phyloP scores from a whole-genome alignment of 2,888 invertebrate genomes.

The Drosophila acutilabella region DNA sequence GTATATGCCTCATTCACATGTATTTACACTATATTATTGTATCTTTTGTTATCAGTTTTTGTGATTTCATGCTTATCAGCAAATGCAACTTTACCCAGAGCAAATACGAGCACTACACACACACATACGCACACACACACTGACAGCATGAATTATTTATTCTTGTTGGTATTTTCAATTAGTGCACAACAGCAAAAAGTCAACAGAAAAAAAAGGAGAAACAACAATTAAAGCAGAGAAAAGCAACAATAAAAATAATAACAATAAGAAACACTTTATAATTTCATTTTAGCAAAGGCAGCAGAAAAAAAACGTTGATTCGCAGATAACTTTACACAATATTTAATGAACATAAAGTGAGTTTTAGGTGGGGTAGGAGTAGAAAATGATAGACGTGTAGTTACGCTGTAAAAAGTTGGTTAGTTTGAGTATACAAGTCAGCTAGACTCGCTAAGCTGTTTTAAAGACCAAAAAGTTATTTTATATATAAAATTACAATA shows the following conservation, averaged over 20 bases:
- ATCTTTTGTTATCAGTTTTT: constrained; percentile 65
- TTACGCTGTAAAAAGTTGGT: neutral
- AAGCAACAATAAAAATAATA: constrained; percentile 42
- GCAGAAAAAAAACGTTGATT: constrained; percentile 21
- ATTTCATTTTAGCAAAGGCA: constrained; percentile 39
- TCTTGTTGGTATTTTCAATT: constrained; percentile 67
- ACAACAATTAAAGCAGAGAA: constrained; percentile 1
- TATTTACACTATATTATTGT: constrained; percentile 45
- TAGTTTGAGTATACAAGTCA: too few relatives aligned
- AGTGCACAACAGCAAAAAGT: constrained; percentile 58
- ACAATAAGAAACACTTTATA: constrained; percentile 45
- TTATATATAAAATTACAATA: too few relatives aligned
- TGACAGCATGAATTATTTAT: constrained; percentile 42
- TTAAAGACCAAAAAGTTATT: too few relatives aligned
- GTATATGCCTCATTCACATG: constrained; percentile 6
- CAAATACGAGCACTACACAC: constrained; percentile 49
- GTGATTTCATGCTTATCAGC: constrained; percentile 68
- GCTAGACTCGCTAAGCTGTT: too few relatives aligned
- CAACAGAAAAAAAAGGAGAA: constrained; percentile 53
- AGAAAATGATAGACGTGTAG: neutral
- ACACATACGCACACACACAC: neutral
- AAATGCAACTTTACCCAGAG: constrained; percentile 64
- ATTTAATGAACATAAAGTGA: constrained; percentile 60
- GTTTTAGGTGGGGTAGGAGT: neutral
- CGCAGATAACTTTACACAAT: constrained; percentile 47